Base-by-base conservation (phyloP, 2,888 invertebrate genomes). In the Ephialtes manifestator region DNA sequence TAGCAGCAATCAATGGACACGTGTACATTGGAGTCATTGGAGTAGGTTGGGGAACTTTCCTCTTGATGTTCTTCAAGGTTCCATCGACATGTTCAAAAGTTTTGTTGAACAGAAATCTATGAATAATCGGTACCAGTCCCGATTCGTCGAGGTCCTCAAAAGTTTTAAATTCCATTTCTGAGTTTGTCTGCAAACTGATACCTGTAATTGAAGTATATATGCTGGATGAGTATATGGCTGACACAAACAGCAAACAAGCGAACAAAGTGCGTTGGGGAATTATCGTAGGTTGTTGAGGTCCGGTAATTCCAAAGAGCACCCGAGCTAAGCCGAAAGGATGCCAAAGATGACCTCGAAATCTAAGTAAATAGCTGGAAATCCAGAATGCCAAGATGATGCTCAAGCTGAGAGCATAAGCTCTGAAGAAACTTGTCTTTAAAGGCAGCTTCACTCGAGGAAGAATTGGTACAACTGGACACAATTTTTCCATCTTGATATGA, bases 391-490 rank as follows among this genome's bases (percentile, higher is more conserved):
- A 4, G 3, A 86, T 46, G n/a, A 86, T 75, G 10, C 31, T 20
- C 2, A 67, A 20, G 18, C 71, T 75, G 2, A 83, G 35, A 2
- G 82, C 2, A 1, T 81, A 10, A 10, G 65, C 78, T 15, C 67
- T n/a, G 3, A 84, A 24, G 2, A 75, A 55, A 8, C 51, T 39
- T 4, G 1, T 4, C 0, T 74, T 46, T 0, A 77, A 10, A 0
- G 58, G 63, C 0, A 82, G 15, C 24, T 28, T 24, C n/a, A 10
- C 10, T 18, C 20, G 46, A 18, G 53, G 15, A 13, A 71, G 8
- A 18, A 84, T 60, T 3, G 87, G 89, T 8, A 87, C 81, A 2
- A 88, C 39, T 4, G 86, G 76, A 65, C 88, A 86, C 24, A 83
- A 77, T 24, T 46, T 31, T 31, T 84, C 83, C 0, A 78, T 1